Base-by-base conservation (phyloP, 2,888 invertebrate species). In the Caenorhabditis zanzibari region DNA sequence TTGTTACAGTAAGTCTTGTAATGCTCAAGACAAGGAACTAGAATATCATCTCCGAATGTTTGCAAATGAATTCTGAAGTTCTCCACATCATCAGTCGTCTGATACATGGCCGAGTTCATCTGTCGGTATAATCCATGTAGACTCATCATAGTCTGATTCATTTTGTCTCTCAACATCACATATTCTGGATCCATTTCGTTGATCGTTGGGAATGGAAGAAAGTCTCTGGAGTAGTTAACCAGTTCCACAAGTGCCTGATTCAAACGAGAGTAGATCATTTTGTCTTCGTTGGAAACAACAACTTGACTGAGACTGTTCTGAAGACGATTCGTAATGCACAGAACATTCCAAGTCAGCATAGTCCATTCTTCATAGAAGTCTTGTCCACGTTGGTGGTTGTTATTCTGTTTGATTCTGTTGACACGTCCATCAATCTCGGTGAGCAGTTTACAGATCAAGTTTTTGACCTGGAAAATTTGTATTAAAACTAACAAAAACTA, bases 361-460 rank as follows among this genome's bases (percentile, higher is more conserved):
- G 91, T 90, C 91, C 91, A 91, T 85, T 91, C 91, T 71, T 91
- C 91, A 72, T 91, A 91, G 56, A 90, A 89, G 61, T 90, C 87
- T 69, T 86, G 86, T 35, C 84, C 81, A 41, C 81, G 69, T n/a
- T 84, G 68, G 22, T 58, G 61, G 35, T 58, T 73, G 68, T 74
- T 80, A 69, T 84, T 84, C 63, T 85, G 85, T 52, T 87, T 85
- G 84, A 91, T 88, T 22, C 89, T 82, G 19, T 82, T 79, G 44
- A 91, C 91, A 24, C 91, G 86, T 5, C 87, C 88, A 72, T 91
- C 91, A 49, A 91, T 90, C 71, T 91, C 91, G 19, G 89, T 90
- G 12, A 91, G 77, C 14, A 91, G 81, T 58, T 90, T 90, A 82
- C 91, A 90, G 28, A 91, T 91, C 86, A 90, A 85, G 28, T 83